Evolutionary conservation across 2,113 vertebrate genomes (phyloP).

Genomic region (Eidolon helvum): DNA sequence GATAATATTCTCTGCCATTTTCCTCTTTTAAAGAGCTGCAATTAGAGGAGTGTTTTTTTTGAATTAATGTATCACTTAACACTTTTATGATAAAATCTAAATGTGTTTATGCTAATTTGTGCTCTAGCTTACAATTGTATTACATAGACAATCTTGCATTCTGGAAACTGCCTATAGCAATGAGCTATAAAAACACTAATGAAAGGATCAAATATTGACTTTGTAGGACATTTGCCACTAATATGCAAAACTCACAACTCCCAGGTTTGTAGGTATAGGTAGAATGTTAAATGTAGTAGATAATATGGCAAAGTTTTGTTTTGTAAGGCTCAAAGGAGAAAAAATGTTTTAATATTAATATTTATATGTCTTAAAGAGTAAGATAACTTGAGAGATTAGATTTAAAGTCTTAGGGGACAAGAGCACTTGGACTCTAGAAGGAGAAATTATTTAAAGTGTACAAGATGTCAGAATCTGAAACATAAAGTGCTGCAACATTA

Average conservation of each 20-base stretch:
- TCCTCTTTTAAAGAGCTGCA: neutral
- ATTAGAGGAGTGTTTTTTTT: neutral
- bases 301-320: neutral
- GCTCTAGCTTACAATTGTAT: neutral
- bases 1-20: conserved; percentile 1
- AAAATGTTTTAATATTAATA: neutral
- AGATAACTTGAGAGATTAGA: neutral
- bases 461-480: neutral
- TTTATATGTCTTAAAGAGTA: neutral
- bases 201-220: neutral
- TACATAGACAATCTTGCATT: neutral
- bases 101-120: conserved; percentile 17
- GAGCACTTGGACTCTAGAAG: neutral
- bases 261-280: neutral
- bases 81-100: conserved; percentile 18
- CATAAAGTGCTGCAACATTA: neutral
- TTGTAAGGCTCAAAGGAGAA: neutral
- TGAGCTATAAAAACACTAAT: neutral
- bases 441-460: neutral
- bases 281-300: neutral
- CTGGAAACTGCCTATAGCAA: neutral
- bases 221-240: neutral
- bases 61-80: neutral
- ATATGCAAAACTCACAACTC: neutral
- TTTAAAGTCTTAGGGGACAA: neutral